Evolutionary conservation across 1,140 invertebrate species (phyloP).

Genomic region (Diploscapter pachys): DNA sequence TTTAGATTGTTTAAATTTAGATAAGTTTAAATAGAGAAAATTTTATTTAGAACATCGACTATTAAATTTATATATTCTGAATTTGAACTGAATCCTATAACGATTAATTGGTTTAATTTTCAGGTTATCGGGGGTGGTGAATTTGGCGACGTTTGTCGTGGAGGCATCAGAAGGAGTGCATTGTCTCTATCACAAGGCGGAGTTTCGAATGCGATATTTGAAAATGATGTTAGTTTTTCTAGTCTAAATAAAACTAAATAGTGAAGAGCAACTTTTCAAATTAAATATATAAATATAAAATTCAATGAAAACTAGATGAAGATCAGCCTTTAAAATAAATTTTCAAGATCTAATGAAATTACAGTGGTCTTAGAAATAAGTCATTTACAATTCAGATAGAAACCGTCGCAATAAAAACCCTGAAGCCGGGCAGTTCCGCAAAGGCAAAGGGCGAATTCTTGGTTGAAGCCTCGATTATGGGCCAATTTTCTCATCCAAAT

Average conservation of each 20-base stretch:
- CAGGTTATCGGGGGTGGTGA: constrained; percentile 51
- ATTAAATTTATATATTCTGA: too few relatives aligned
- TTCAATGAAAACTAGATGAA: neutral
- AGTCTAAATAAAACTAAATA: neutral
- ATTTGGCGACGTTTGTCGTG: constrained; percentile 57
- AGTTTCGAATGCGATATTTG: neutral
- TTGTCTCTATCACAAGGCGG: neutral
- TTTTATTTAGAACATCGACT: too few relatives aligned
- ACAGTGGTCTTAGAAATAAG: neutral
- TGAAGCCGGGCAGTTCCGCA: constrained; percentile 33
- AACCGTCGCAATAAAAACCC: constrained; percentile 52
- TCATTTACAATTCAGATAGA: constrained; percentile 40
- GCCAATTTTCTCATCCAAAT: constrained; percentile 98
- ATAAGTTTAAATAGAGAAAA: too few relatives aligned
- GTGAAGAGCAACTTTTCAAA: neutral
- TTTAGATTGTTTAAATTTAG: too few relatives aligned
- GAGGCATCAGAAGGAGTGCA: constrained; percentile 30
- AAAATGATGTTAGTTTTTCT: neutral
- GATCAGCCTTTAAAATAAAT: neutral
- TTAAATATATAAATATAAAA: too few relatives aligned
- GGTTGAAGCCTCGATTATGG: constrained; percentile 91
- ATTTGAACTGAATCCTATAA: too few relatives aligned
- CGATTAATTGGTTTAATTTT: too few relatives aligned
- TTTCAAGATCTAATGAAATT: neutral
- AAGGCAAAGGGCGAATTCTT: constrained; percentile 78